A percentile compares a stretch with the other conserved stretches of the same genome.
Evolutionary conservation across 1,140 invertebrate species (phyloP).

Genomic region (Cataglyphis hispanica): DNA sequence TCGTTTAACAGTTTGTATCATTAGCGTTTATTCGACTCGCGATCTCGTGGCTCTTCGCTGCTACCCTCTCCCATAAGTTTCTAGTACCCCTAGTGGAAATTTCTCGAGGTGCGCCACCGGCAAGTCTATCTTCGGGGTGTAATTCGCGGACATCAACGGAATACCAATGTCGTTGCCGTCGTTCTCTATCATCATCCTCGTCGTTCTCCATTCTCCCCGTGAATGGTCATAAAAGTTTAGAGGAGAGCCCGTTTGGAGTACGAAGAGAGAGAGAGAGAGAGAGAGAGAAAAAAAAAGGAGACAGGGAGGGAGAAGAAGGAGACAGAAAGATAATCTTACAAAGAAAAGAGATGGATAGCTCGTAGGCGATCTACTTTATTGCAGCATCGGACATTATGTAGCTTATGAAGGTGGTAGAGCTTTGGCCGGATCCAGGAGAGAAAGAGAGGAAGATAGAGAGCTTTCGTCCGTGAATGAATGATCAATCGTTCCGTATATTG

Average conservation of each 20-base stretch:
- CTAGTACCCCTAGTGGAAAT: constrained; percentile 70
- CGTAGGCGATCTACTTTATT: constrained; percentile 72
- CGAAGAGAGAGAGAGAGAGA: background rate
- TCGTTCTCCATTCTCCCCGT: constrained; percentile 48
- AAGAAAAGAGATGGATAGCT: constrained; percentile 69
- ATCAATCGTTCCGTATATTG: constrained; percentile 62
- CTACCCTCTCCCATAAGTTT: constrained; percentile 68
- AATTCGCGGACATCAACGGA: constrained; percentile 78
- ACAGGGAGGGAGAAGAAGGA: background rate
- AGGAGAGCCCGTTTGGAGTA: constrained; percentile 9
- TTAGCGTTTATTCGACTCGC: constrained; percentile 55
- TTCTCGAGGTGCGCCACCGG: constrained; percentile 35
- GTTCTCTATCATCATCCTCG: constrained; percentile 58
- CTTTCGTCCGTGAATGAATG: constrained; percentile 62
- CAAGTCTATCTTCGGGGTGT: constrained; percentile 60
- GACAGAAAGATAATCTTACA: constrained; percentile 33
- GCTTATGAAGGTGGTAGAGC: constrained; percentile 62
- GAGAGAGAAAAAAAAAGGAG: background rate
- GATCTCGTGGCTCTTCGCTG: constrained; percentile 66
- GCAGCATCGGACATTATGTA: constrained; percentile 71
- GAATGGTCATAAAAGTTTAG: constrained; percentile 65
- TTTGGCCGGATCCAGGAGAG: constrained; percentile 8
- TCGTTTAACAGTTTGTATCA: constrained; percentile 6
- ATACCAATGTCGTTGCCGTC: constrained; percentile 75
- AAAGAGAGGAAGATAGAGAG: constrained; percentile 24